Evolutionary conservation across 2,113 vertebrate species (phyloP), one percentile per base, ranked within the genome.

Genomic region (Perognathus longimembris): DNA sequence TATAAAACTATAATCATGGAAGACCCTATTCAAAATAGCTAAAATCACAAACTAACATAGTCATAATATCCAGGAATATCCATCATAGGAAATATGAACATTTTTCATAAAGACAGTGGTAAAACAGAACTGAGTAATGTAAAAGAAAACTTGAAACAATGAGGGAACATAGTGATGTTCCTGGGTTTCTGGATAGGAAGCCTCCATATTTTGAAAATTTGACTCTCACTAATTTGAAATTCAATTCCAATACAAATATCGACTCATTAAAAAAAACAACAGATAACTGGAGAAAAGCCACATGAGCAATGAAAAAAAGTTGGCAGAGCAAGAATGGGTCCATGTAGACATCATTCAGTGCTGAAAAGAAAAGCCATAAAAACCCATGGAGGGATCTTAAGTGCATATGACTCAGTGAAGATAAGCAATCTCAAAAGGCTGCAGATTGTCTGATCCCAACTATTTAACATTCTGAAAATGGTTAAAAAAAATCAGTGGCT

Each of bases 11-110:
- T 38, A 64, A 66, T 71, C 64, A 85, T 45, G 50, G 30, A 81
- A 91, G 91, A 84, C 32, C 11, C 20, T 38, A 77, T 34, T 89
- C 24, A 73, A 66, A 93, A 90, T 24, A 79, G 28, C 26, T 77
- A 91, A 91, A 50, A 6, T 5, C 14, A 66, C 50, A 90, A 32
- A 75, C 78, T 59, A 75, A 70, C 69, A 92, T 54, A 54, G 50
- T 15, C 40, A 76, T 59, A 42, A 61, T 54, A 92, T 40, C 26
- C 42, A 79, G 42, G 32, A 81, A 79, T 85, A 92, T 24, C 17
- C 50, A 45, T 59, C 42, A 45, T 21, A 85, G 83, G 11, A 93
- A 94, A 78, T 79, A 70, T 7, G 5, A 1, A 88, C 91, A 64
- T 73, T 36, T 34, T 86, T 17, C 28, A 64, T 40, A 22, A 90